phyloP scores from a whole-genome alignment of 2,888 invertebrate genomes.

The Pristionchus mayeri region DNA sequence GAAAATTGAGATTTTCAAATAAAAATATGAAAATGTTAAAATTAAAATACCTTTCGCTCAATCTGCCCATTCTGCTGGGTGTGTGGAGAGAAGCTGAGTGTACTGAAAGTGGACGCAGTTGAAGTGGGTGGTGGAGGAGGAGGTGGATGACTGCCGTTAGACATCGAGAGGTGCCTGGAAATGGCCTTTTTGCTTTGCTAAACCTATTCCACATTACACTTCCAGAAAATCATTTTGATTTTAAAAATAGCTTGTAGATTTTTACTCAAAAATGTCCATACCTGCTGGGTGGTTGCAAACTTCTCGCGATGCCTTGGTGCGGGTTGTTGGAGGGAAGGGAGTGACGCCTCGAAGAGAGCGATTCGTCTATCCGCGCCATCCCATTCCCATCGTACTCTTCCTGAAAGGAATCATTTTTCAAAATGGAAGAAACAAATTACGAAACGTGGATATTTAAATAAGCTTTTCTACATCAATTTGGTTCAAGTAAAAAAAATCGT shows the following conservation, averaged over 20 bases:
- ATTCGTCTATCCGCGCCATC: constrained; percentile 18
- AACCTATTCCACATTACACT: too few species aligned
- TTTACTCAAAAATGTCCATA: too few species aligned
- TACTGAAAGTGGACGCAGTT: too few species aligned
- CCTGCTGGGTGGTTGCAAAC: background rate
- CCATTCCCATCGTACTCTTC: constrained; percentile 30
- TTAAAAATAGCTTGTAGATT: too few species aligned
- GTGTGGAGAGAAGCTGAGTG: background rate
- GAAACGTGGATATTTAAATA: too few species aligned
- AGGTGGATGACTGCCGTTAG: background rate
- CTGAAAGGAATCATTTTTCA: background rate
- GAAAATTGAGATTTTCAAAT: background rate
- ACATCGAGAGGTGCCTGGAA: constrained; percentile 34
- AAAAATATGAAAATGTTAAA: background rate
- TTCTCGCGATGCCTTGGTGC: background rate
- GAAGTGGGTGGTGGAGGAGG: background rate
- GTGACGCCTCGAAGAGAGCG: background rate
- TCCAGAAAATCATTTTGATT: background rate
- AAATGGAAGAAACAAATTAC: too few species aligned
- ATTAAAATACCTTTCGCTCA: background rate
- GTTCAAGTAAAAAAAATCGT: background rate
- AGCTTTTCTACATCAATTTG: too few species aligned
- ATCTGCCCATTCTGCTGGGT: background rate
- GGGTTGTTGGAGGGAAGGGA: constrained; percentile 6
- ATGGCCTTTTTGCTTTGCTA: too few species aligned